Percentiles rank a stretch among this genome's conserved stretches.
phyloP scores from a whole-genome alignment of 2,888 invertebrate species.

The Ypsolopha scabrella region DNA sequence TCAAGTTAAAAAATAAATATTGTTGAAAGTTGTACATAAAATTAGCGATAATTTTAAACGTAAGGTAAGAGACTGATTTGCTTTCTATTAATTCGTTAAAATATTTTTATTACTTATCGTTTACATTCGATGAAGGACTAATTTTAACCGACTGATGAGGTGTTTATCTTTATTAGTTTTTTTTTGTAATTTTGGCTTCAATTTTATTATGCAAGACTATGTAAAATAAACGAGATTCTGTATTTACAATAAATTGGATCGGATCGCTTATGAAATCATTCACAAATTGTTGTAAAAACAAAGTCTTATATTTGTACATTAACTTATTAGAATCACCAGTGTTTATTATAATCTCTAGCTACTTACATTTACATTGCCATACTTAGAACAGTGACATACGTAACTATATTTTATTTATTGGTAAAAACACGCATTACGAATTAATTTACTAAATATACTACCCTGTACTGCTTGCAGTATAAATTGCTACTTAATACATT shows the following conservation, averaged over 20 bases:
- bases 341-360: background rate
- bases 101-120: slow-evolving; percentile 22
- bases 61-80: slow-evolving; percentile 66
- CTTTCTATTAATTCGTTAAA: slow-evolving; percentile 30
- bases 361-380: background rate
- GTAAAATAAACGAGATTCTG: background rate
- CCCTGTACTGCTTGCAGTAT: no score
- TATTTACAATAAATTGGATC: background rate
- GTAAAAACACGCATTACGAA: background rate
- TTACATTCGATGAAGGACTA: slow-evolving; percentile 24
- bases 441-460: no score
- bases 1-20: background rate
- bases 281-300: no score
- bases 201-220: slow-evolving; percentile 29
- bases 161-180: slow-evolving; percentile 17
- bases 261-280: no score
- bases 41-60: slow-evolving; percentile 45
- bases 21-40: slow-evolving; percentile 43
- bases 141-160: slow-evolving; percentile 49
- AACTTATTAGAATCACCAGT: background rate
- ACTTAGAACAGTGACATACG: background rate
- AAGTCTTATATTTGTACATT: background rate
- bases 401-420: background rate
- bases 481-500: no score
- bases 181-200: slow-evolving; percentile 36